A percentile compares a stretch with the other conserved stretches of the same genome.
Conservation (phyloP, 2,888 invertebrate genomes). For the Oegoconia quadripuncta region DNA sequence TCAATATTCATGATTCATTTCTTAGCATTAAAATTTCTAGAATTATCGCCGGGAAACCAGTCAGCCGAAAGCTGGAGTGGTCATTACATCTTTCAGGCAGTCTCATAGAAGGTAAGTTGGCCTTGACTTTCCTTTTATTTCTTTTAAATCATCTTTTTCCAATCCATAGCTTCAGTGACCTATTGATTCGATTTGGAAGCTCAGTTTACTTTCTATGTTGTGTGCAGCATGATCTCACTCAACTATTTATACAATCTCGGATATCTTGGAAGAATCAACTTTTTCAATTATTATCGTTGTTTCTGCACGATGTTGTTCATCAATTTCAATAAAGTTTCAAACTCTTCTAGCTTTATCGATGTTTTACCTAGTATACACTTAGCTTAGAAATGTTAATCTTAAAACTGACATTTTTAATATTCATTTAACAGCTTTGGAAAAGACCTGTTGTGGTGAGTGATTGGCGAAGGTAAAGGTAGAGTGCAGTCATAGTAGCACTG, state of each 20-base stretch:
- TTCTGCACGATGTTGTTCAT: constrained; percentile 15
- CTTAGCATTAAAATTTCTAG: constrained; percentile 30
- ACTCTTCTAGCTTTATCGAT: constrained; percentile 2
- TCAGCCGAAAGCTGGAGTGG: constrained; percentile 89
- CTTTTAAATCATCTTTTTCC: constrained; percentile 6
- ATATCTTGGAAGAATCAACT: constrained; percentile 19
- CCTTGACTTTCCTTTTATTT: neutral
- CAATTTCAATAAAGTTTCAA: constrained; percentile 8
- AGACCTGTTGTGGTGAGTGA: constrained; percentile 77
- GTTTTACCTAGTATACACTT: neutral
- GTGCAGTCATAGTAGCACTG: constrained; percentile 48
- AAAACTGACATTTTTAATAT: constrained; percentile 28
- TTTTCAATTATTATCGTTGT: constrained; percentile 16
- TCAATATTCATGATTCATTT: neutral
- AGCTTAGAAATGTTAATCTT: constrained; percentile 10
- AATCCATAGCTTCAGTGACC: constrained; percentile 7
- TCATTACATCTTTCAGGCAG: constrained; percentile 93
- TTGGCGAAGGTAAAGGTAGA: constrained; percentile 67
- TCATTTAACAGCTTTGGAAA: constrained; percentile 77
- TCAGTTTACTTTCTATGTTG: constrained; percentile 53
- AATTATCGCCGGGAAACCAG: constrained; percentile 71
- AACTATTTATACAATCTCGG: constrained; percentile 17
- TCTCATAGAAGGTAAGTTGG: constrained; percentile 88
- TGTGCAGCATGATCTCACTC: constrained; percentile 54
- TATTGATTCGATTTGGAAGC: constrained; percentile 35